Evolutionary conservation across 2,888 invertebrate species (phyloP).

Genomic region (Adelognathus sp.): DNA sequence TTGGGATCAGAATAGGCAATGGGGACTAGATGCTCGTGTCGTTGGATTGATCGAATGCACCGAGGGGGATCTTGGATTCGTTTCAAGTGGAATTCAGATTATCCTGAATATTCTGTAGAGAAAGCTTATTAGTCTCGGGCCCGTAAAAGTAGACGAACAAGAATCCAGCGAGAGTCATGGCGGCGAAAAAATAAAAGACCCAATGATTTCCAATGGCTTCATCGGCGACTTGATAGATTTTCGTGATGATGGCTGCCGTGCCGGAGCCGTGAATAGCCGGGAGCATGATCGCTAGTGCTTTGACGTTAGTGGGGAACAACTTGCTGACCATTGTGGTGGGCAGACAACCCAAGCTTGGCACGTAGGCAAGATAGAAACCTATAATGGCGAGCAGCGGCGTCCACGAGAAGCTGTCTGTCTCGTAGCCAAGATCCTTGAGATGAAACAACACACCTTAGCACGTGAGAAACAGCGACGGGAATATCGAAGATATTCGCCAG

Average conservation of each 20-base stretch:
- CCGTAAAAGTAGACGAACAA: slow-evolving; percentile 33
- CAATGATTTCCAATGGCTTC: slow-evolving; percentile 28
- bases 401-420: slow-evolving; percentile 10
- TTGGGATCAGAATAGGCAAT: no score
- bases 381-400: slow-evolving; percentile 4
- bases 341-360: slow-evolving; percentile 48
- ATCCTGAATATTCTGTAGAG: slow-evolving; percentile 62
- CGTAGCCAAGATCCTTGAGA: slow-evolving; percentile 2
- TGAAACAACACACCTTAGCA: slow-evolving; percentile 20
- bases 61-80: no score
- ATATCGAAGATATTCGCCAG: background rate
- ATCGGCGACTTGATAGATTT: slow-evolving; percentile 36
- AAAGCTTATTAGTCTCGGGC: slow-evolving; percentile 62
- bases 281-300: slow-evolving; percentile 56
- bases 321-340: slow-evolving; percentile 57
- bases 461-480: background rate
- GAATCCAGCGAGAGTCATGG: background rate
- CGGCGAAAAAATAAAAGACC: slow-evolving; percentile 54
- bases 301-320: slow-evolving; percentile 59
- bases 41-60: no score
- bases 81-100: background rate
- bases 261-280: slow-evolving; percentile 38
- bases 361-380: background rate
- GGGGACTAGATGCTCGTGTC: no score
- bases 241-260: slow-evolving; percentile 21